Evolutionary conservation across 2,113 vertebrate genomes (phyloP).

Genomic region (Potamarius usumacintae): DNA sequence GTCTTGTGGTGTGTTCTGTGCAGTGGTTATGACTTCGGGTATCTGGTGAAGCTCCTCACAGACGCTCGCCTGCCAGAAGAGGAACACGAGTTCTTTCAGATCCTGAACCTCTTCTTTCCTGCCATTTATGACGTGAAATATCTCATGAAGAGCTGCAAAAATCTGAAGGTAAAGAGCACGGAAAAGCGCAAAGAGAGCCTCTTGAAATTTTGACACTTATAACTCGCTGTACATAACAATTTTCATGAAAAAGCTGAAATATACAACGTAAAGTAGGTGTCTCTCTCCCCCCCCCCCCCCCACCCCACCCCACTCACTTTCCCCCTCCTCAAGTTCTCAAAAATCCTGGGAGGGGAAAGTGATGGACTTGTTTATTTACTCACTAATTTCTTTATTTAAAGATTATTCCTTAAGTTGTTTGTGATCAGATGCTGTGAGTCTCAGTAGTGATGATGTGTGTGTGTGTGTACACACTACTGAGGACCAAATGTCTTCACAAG

Average conservation of each 20-base stretch:
- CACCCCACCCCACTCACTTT: too few relatives aligned
- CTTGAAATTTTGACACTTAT: neutral
- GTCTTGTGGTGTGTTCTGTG: neutral
- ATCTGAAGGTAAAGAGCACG: slow-evolving; percentile 83
- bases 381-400: too few relatives aligned
- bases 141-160: slow-evolving; percentile 99
- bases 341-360: too few relatives aligned
- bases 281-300: too few relatives aligned
- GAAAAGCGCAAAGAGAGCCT: neutral
- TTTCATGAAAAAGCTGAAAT: too few relatives aligned
- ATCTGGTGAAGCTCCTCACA: slow-evolving; percentile 96
- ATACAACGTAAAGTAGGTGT: too few relatives aligned
- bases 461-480: neutral
- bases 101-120: slow-evolving; percentile 95
- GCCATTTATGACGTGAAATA: slow-evolving; percentile 99
- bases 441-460: neutral
- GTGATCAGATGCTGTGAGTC: neutral
- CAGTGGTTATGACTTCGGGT: slow-evolving; percentile 97
- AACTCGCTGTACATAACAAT: too few relatives aligned
- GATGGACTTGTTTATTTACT: too few relatives aligned
- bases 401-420: neutral
- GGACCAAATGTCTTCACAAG: too few relatives aligned
- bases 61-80: slow-evolving; percentile 93
- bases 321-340: too few relatives aligned
- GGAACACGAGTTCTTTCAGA: slow-evolving; percentile 97